Base-by-base conservation (phyloP, 2,113 vertebrate species). In the Menidia beryllina region DNA sequence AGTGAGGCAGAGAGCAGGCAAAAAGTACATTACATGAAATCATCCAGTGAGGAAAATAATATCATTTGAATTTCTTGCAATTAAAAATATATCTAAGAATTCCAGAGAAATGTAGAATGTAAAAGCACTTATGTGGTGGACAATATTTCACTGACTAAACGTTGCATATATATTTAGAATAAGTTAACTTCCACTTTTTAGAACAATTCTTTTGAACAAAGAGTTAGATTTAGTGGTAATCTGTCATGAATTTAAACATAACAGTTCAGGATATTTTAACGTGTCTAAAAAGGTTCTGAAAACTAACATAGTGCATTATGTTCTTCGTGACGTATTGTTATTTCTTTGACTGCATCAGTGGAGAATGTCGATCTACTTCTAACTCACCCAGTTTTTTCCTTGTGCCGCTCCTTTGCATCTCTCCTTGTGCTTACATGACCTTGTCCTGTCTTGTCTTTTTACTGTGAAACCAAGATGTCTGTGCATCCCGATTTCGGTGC, bases 311-410 rank as follows among this genome's bases (percentile, higher is more conserved):
- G 4, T 30, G 30, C 30, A 4, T 19, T 53, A 75, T 75, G 36
- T 23, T 25, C 53, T 77, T 72, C 65, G 43, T 43, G 25, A 57
- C 72, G 69, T 19, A 58, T 10, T 53, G 41, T 70, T 59, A 25
- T 67, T 54, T 64, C 52, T 67, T 61, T 50, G 54, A 75, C 38
- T 85, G 67, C 78, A 55, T 71, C 71, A 85, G 47, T 49, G 45
- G 27, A 70, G 45, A 48, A 11, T 34, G 49, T 45, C 80, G 81
- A 87, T 83, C 82, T 73, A 86, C 70, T 78, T 86, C 56, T 30
- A n/a, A 69, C 41, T 70, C 55, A 47, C 38, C 30, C 38, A 38
- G n/a, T 72, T 26, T 50, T 26, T 21, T 74, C 21, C 39, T 67
- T 23, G 11, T 51, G 30, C 69, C n/a, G 38, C 21, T 69, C 14